A percentile compares a stretch with the other conserved stretches of the same genome.
phyloP scores from a whole-genome alignment of 1,140 invertebrate species.

The Bombyx mandarina region DNA sequence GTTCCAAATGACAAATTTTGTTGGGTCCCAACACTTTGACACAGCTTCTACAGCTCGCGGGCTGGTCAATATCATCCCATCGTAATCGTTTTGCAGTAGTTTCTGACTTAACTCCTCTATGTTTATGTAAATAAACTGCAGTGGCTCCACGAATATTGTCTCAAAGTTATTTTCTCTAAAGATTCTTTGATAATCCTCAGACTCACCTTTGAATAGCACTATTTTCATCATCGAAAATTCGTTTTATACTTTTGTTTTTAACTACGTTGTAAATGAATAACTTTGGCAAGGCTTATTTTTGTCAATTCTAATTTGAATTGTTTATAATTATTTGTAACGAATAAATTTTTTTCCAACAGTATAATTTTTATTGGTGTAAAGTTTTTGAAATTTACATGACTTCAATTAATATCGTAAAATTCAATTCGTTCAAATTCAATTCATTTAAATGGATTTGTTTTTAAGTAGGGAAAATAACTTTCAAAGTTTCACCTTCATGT shows the following conservation, averaged over 20 bases:
- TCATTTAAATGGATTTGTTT: too few relatives aligned
- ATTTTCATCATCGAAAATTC: slow-evolving; percentile 57
- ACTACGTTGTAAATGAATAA: too few relatives aligned
- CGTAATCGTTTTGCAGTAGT: slow-evolving; percentile 56
- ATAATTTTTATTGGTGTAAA: too few relatives aligned
- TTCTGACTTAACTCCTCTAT: slow-evolving; percentile 47
- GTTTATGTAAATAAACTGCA: slow-evolving; percentile 66
- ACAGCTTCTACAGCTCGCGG: slow-evolving; percentile 69
- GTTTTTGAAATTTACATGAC: too few relatives aligned
- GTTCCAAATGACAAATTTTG: slow-evolving; percentile 64
- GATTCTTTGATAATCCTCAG: slow-evolving; percentile 67
- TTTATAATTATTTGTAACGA: too few relatives aligned
- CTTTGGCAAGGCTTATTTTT: too few relatives aligned
- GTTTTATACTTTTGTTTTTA: neutral
- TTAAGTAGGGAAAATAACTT: too few relatives aligned
- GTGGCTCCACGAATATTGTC: slow-evolving; percentile 67
- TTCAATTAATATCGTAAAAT: too few relatives aligned
- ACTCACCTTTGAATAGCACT: slow-evolving; percentile 71
- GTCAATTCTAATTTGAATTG: too few relatives aligned
- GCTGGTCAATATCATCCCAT: slow-evolving; percentile 71
- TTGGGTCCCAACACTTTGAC: slow-evolving; percentile 50
- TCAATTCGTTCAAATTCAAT: too few relatives aligned
- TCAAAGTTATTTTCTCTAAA: slow-evolving; percentile 60
- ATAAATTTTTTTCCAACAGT: too few relatives aligned
- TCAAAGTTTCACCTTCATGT: too few relatives aligned